Evolutionary conservation across 30 jellyfish, hydroid and myxozoan genomes (phyloP).

Genomic region (Calvadosia cruxmelitensis): DNA sequence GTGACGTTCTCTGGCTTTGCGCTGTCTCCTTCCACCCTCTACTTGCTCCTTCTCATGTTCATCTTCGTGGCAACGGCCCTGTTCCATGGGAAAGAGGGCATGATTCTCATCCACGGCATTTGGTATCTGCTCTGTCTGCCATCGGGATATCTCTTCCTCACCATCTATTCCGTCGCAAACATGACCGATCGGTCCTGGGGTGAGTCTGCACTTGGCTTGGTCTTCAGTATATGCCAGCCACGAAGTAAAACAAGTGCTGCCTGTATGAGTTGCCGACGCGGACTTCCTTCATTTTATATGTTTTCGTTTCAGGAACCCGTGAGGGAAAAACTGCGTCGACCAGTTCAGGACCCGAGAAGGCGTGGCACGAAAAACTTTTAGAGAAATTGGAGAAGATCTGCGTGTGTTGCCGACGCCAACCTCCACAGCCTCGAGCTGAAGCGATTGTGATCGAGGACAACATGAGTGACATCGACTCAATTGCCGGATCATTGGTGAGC

Average conservation of each 20-base stretch:
- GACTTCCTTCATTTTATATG: too few relatives aligned
- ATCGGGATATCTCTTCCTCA: slow-evolving; percentile 84
- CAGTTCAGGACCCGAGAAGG: not conserved
- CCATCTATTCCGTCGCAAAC: slow-evolving; percentile 76
- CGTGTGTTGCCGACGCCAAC: not conserved
- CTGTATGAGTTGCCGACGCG: too few relatives aligned
- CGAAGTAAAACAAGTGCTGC: not conserved
- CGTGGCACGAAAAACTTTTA: not conserved
- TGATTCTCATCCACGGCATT: slow-evolving; percentile 66
- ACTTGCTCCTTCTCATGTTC: slow-evolving; percentile 55
- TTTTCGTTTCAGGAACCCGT: not conserved
- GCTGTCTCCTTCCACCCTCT: slow-evolving; percentile 77
- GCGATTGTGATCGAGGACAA: slow-evolving; percentile 1
- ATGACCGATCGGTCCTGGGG: slow-evolving; percentile 97
- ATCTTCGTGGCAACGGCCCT: slow-evolving; percentile 62
- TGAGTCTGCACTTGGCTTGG: slow-evolving; percentile 11
- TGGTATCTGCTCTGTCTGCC: slow-evolving; percentile 90
- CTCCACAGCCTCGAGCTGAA: not conserved
- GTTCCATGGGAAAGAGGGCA: slow-evolving; percentile 80
- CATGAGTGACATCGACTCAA: not conserved
- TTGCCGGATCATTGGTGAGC: not conserved
- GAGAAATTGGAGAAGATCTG: not conserved
- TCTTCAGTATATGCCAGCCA: not conserved
- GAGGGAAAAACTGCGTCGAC: not conserved
- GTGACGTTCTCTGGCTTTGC: not conserved